Evolutionary conservation across 2,113 vertebrate species (phyloP), one percentile per base, ranked within the genome.

Genomic region (Oceanodroma tethys): DNA sequence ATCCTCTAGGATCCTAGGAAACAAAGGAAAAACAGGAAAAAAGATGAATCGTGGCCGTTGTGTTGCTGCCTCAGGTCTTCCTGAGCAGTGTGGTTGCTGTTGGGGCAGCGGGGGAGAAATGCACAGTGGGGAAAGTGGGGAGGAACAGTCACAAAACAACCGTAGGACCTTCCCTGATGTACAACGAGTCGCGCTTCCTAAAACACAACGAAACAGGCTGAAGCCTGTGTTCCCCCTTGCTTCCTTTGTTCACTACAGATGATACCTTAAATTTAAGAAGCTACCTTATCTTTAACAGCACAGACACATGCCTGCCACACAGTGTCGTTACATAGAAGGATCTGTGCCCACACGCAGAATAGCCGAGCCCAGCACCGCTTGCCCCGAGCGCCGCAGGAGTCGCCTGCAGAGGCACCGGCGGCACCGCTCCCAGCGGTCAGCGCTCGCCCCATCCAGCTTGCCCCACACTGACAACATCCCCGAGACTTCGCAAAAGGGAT

Each of bases 281-380:
- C 27, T 48, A 32, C 40, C 9, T 36, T 40, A 22, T 25, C 36
- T 85, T 68, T 30, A 52, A 16, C 23, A 71, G 56, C 56, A 59
- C 5, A 53, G 38, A n/a, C 0, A 0, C 34, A 18, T 1, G 0
- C 16, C 30, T 29, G 38, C n/a, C 84, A 59, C 55, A 40, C n/a
- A 34, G 11, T 13, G 19, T 32, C 3, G 0, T 32, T 10, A 32
- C 10, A 4, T 6, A 19, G 30, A 84, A 47, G 18, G 34, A 43
- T 29, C 30, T 16, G 11, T 38, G 43, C 38, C 43, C 9, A n/a
- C 80, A 45, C 12, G 4, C 36, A n/a, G 66, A 72, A 83, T 3
- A 53, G 3, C 21, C 2, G 15, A 66, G 21, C 17, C 16, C 83
- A 50, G 42, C 10, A 32, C 18, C 0, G 0, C n/a, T 36, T 36